Evolutionary conservation across 2,888 invertebrate genomes (phyloP).

Genomic region (Xestobium rufovillosum): DNA sequence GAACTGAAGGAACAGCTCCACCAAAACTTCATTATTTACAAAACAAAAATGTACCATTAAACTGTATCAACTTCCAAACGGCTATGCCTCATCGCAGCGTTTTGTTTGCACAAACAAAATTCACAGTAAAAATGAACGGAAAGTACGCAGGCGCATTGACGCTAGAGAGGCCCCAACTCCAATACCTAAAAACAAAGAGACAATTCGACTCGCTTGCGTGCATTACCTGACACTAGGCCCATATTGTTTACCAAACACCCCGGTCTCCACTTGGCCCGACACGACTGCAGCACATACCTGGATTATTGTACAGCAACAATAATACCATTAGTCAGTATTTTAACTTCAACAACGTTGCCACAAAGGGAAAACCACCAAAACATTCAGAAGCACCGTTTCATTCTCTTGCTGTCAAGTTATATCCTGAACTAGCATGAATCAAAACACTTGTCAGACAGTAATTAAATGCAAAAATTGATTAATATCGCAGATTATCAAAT

Average conservation of each 20-base stretch:
- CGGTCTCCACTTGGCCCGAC: constrained; percentile 30
- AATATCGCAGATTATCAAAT: no score
- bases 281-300: constrained; percentile 40
- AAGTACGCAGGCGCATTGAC: constrained; percentile 32
- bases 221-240: constrained; percentile 39
- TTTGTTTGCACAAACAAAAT: no score
- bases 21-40: neutral
- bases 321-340: constrained; percentile 40
- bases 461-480: no score
- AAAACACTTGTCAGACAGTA: no score
- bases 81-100: no score
- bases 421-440: no score
- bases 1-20: neutral
- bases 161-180: constrained; percentile 39
- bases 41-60: neutral
- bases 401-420: no score
- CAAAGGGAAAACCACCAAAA: constrained; percentile 33
- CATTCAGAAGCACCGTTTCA: no score
- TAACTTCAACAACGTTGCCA: constrained; percentile 25
- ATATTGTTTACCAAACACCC: constrained; percentile 36
- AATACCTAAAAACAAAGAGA: constrained; percentile 41
- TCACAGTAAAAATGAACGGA: no score
- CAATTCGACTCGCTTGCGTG: constrained; percentile 36
- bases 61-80: no score
- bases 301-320: constrained; percentile 43